A percentile compares a stretch with the other conserved stretches of the same genome.
phyloP scores from a whole-genome alignment of 2,113 vertebrate species.

The Microcebus jonahi region DNA sequence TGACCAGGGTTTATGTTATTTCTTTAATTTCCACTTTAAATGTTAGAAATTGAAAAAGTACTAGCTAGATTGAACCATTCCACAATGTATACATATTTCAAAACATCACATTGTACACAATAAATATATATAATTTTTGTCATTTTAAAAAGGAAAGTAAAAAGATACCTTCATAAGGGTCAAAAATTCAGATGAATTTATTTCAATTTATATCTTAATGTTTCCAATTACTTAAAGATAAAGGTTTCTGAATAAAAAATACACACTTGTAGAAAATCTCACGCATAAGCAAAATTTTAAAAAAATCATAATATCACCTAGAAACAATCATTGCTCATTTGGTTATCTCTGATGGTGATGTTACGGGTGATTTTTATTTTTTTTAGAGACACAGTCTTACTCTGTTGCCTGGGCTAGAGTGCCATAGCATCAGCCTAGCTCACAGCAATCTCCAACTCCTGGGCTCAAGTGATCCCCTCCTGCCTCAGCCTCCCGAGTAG shows the following conservation, averaged over 20 bases:
- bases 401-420: too few relatives aligned
- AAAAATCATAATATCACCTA: background rate
- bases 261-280: background rate
- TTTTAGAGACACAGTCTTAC: too few relatives aligned
- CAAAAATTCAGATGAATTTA: background rate
- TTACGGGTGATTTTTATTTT: background rate
- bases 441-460: too few relatives aligned
- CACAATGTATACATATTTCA: background rate
- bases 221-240: slow-evolving; percentile 3
- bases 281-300: background rate
- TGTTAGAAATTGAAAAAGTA: slow-evolving; percentile 44
- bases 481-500: too few relatives aligned
- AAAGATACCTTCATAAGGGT: background rate
- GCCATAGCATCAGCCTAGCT: too few relatives aligned
- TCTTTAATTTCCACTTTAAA: slow-evolving; percentile 24
- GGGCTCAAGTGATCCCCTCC: too few relatives aligned
- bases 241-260: slow-evolving; percentile 7
- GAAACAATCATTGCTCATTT: background rate
- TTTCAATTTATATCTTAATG: background rate
- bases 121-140: background rate
- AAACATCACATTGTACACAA: background rate
- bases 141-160: background rate
- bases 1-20: background rate
- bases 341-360: background rate
- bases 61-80: background rate